These are phyloP conservation scores for Pterocles burchelli DNA, from an alignment of 2,113 vertebrate genomes.

Conservation along the genomic window DNA sequence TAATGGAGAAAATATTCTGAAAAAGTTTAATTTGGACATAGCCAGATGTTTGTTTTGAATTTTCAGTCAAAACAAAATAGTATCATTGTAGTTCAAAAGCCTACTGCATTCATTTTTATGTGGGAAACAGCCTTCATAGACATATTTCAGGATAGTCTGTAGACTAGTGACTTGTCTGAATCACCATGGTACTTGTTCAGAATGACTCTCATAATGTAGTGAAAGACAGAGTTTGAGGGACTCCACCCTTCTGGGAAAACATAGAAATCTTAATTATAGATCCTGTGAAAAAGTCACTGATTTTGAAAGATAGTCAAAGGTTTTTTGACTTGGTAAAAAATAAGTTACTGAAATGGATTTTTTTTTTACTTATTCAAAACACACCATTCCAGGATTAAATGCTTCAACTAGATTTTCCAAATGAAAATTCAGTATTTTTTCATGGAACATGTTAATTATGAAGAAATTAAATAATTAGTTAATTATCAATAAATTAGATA, in stretches of 20 bases:
- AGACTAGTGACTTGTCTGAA: neutral
- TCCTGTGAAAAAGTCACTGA: neutral
- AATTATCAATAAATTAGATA: neutral
- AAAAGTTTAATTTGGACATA: neutral
- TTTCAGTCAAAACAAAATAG: neutral
- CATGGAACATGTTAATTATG: neutral
- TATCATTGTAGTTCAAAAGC: neutral
- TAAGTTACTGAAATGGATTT: neutral
- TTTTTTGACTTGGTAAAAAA: neutral
- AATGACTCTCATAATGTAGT: neutral
- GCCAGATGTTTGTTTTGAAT: neutral
- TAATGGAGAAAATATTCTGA: neutral
- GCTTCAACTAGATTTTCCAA: neutral
- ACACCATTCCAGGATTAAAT: neutral
- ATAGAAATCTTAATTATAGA: neutral
- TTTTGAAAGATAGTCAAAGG: neutral
- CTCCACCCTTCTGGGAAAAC: neutral
- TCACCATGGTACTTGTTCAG: neutral
- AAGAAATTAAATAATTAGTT: neutral
- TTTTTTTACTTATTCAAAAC: neutral
- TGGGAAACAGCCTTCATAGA: neutral
- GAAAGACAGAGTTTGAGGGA: neutral
- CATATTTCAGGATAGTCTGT: neutral
- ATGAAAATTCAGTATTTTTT: neutral
- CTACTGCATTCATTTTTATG: neutral